Percentiles rank a stretch among this genome's conserved stretches.
These are phyloP conservation scores for Liasis olivaceus DNA, from an alignment of 2,797 vertebrate genomes.

Conservation along the genomic window DNA sequence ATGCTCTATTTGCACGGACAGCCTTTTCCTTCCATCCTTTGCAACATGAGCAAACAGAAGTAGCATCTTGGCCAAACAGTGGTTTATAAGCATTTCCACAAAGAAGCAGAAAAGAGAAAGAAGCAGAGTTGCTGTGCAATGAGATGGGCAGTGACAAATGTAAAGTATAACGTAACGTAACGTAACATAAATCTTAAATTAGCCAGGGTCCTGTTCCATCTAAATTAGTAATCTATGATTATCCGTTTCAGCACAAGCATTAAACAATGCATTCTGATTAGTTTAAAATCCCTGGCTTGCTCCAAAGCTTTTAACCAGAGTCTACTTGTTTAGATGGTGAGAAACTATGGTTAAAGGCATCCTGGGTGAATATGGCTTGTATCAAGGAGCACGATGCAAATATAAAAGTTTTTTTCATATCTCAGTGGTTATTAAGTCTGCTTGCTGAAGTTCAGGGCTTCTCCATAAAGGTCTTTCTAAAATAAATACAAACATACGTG, in stretches of 20 bases:
- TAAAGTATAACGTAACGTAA: too few relatives aligned
- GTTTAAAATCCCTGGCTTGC: neutral
- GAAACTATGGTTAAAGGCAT: neutral
- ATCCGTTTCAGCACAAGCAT: neutral
- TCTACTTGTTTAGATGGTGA: neutral
- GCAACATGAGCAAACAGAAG: neutral
- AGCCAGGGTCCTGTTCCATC: neutral
- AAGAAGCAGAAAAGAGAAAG: neutral
- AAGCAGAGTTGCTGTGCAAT: neutral
- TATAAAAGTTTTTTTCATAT: neutral
- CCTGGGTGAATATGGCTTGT: neutral
- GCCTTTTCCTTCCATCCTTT: neutral
- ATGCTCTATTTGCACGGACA: too few relatives aligned
- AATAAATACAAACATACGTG: constrained; percentile 64
- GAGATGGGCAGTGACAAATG: too few relatives aligned
- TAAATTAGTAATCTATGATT: neutral
- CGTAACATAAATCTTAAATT: neutral
- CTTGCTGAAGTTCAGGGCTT: neutral
- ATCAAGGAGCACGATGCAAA: neutral
- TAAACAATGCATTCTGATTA: neutral
- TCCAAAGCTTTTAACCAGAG: neutral
- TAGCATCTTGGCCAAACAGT: neutral
- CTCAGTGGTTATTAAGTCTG: neutral
- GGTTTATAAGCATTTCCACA: neutral
- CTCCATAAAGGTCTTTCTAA: neutral